Base-by-base conservation (phyloP, 1,140 invertebrate genomes). In the Pachyrhynchus sulphureomaculatus region DNA sequence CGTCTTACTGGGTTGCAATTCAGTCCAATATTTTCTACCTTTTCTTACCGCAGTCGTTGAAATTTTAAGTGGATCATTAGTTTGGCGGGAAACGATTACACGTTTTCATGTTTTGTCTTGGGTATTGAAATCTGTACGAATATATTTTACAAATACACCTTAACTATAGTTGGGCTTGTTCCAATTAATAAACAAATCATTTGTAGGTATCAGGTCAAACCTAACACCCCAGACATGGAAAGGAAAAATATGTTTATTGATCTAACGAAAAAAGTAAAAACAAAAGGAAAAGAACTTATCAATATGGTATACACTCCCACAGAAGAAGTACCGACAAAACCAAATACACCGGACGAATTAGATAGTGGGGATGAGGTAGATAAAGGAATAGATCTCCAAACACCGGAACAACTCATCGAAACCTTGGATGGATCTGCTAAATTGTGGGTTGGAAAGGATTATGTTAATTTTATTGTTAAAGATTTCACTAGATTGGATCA, bases 361-460 rank as follows among this genome's bases (percentile, higher is more conserved):
- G 52, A 78, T 49, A 70, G 18, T 32, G 15, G 6, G 18, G 52
- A 54, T 17, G 26, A 63, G 10, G 32, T 10, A 6, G 34, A 58
- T 1, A 17, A 24, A 18, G 47, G 56, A 20, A 15, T 56, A 33
- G 34, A 62, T 26, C 17, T 29, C 3, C 52, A 68, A 62, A 71
- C 69, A 4, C 77, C 77, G 0, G 76, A 79, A 65, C 75, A 79
- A 47, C 71, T 69, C 3, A 55, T 79, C 18, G 76, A 78, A 49
- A 76, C 77, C 44, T 76, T 80, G 15, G 72, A 84, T 64, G 84
- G 85, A 1, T 84, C 86, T 41, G 82, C 88, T 0, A 98, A 97
- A 76, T 79, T 95, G n/a, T 99, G 96, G 96, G 86, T 96, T 36
- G 96, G 96, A 26, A 98, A 99, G 78, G 96, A 99, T 77, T 99